These are phyloP conservation scores for Anagyrus pseudococci DNA, from an alignment of 2,888 invertebrate species.

Conservation along the genomic window DNA sequence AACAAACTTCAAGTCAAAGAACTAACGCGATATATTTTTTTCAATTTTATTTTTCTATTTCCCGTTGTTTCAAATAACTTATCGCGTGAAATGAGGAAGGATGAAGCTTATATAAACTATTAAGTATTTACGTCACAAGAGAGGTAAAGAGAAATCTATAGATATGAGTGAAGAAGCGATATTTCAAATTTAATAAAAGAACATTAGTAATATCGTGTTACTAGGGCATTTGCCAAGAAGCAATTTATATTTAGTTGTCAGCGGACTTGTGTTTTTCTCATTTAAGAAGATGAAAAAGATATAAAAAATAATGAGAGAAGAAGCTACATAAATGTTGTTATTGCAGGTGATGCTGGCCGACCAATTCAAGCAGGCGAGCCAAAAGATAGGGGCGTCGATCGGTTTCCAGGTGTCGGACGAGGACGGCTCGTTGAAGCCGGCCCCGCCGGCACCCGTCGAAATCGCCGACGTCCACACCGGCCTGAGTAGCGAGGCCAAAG, in stretches of 20 bases:
- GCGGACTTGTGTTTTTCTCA: no score
- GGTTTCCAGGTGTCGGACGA: slow-evolving; percentile 78
- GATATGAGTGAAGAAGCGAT: background rate
- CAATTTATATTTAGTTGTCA: slow-evolving; percentile 12
- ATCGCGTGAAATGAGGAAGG: background rate
- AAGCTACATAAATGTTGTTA: no score
- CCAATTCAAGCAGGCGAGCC: slow-evolving; percentile 84
- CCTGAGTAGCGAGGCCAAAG: slow-evolving; percentile 41
- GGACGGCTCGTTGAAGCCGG: slow-evolving; percentile 63
- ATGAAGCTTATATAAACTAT: slow-evolving; percentile 17
- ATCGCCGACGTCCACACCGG: slow-evolving; percentile 54
- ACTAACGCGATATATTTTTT: no score
- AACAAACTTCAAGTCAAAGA: no score
- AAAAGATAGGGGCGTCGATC: slow-evolving; percentile 84
- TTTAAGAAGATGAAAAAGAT: no score
- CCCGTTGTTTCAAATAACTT: no score
- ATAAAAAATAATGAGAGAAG: no score
- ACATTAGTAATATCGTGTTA: slow-evolving; percentile 22
- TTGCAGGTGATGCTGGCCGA: slow-evolving; percentile 69
- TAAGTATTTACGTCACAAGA: slow-evolving; percentile 5
- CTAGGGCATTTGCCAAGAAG: slow-evolving; percentile 15
- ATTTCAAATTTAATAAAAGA: slow-evolving; percentile 31
- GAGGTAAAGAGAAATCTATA: background rate
- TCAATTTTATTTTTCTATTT: no score
- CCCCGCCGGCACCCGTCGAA: slow-evolving; percentile 54